phyloP scores from a whole-genome alignment of 2,888 invertebrate genomes.

The Alitta virens region DNA sequence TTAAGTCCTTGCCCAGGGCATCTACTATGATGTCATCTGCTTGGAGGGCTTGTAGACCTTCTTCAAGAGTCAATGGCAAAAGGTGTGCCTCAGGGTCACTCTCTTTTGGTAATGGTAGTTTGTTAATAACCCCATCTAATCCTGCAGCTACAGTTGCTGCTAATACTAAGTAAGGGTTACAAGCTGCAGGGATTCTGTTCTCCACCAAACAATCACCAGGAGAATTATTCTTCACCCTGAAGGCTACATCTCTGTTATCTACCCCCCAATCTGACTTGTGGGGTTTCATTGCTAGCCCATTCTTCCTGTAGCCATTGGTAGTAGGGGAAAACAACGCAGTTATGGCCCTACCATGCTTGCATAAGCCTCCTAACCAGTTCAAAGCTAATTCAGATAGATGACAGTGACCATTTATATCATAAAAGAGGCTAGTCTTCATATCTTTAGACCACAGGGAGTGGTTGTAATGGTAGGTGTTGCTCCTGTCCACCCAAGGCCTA shows the following conservation, averaged over 20 bases:
- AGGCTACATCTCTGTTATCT: constrained; percentile 24
- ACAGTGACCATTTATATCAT: constrained; percentile 8
- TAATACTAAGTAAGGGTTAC: constrained; percentile 27
- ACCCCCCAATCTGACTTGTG: constrained; percentile 25
- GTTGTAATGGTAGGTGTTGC: constrained; percentile 29
- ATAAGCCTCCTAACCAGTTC: constrained; percentile 29
- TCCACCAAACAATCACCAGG: constrained; percentile 23
- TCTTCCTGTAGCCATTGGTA: constrained; percentile 29
- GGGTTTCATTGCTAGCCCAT: constrained; percentile 17
- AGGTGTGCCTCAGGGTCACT: background rate
- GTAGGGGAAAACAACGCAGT: constrained; percentile 28
- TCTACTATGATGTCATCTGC: constrained; percentile 19
- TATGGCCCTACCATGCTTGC: constrained; percentile 26
- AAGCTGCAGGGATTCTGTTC: constrained; percentile 23
- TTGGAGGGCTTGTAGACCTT: constrained; percentile 21
- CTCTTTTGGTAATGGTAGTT: constrained; percentile 7
- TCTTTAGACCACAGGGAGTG: constrained; percentile 29
- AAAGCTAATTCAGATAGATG: constrained; percentile 14
- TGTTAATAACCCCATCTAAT: constrained; percentile 24
- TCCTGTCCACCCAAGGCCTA: constrained; percentile 7
- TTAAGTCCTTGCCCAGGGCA: constrained; percentile 25
- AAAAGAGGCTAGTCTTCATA: constrained; percentile 5
- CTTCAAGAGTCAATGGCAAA: constrained; percentile 22
- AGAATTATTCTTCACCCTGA: constrained; percentile 18
- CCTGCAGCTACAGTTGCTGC: constrained; percentile 29